These are phyloP conservation scores for Bombus sylvicola DNA, from an alignment of 1,140 invertebrate species.

Conservation along the genomic window DNA sequence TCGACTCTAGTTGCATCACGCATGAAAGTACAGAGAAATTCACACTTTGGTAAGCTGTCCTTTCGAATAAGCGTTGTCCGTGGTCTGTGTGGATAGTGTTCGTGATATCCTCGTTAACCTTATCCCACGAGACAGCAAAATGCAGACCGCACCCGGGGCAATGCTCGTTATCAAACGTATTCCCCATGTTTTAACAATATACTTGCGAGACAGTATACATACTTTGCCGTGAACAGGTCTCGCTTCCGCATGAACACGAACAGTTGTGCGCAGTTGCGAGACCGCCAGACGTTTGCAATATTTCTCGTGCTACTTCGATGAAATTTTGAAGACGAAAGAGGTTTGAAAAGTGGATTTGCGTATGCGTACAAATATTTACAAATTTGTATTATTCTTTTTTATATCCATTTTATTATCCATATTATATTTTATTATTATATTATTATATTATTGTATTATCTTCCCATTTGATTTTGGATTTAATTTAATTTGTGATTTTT, in stretches of 20 bases:
- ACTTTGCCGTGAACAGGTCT: constrained; percentile 1
- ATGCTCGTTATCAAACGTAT: constrained; percentile 27
- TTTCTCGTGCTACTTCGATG: background rate
- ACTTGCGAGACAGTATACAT: background rate
- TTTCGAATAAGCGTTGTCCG: background rate
- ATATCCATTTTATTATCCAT: too few relatives aligned
- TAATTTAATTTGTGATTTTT: too few relatives aligned
- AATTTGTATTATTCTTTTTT: too few relatives aligned
- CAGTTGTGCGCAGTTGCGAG: background rate
- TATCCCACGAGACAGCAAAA: constrained; percentile 18
- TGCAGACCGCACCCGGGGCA: background rate
- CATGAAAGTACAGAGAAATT: constrained; percentile 26
- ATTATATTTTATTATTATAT: too few relatives aligned
- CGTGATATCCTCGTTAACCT: constrained; percentile 25
- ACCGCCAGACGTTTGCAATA: too few relatives aligned
- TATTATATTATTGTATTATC: too few relatives aligned
- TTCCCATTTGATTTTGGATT: too few relatives aligned
- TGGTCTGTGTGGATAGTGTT: background rate
- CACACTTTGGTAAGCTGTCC: constrained; percentile 7
- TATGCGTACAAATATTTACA: too few relatives aligned
- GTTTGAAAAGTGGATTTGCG: too few relatives aligned
- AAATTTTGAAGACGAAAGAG: background rate
- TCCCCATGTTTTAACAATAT: constrained; percentile 28
- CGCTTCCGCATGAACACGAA: background rate
- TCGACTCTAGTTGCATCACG: background rate